Conservation (phyloP, 1,140 invertebrate species). For the Cryptotermes secundus region DNA sequence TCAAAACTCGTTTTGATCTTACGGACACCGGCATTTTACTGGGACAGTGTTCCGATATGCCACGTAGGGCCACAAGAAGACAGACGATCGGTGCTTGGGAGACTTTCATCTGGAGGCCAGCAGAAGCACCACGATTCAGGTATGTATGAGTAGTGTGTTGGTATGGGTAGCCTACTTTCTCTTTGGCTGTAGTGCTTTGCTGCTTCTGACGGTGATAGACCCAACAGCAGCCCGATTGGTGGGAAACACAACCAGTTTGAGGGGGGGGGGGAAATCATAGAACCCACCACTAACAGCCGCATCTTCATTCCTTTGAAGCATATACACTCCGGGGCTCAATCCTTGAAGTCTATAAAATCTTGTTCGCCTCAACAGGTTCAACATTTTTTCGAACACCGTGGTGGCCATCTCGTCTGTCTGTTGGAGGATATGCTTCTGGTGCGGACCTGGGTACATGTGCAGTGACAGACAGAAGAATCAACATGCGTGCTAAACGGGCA, state of each 20-base stretch:
- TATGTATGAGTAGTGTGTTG: not conserved
- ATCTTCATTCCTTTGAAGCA: not conserved
- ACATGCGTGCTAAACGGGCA: not conserved
- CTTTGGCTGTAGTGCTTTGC: not conserved
- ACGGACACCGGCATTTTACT: not conserved
- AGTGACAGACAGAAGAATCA: not conserved
- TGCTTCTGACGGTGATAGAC: not conserved
- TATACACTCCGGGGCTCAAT: not conserved
- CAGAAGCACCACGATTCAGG: not conserved
- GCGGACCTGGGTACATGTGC: not conserved
- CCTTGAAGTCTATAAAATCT: not conserved
- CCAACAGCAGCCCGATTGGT: not conserved
- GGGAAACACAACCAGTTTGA: not conserved
- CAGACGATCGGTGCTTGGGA: not conserved
- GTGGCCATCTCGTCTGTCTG: not conserved
- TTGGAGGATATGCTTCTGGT: not conserved
- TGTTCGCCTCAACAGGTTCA: not conserved
- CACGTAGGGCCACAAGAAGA: not conserved
- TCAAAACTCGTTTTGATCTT: not conserved
- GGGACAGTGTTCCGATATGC: not conserved
- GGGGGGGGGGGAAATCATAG: not conserved
- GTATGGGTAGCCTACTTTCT: conserved; percentile 17
- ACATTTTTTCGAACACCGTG: not conserved
- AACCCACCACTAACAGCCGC: not conserved
- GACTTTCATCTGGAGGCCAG: not conserved